Base-by-base conservation (phyloP, 1,140 invertebrate genomes). In the Drosophila ficusphila region DNA sequence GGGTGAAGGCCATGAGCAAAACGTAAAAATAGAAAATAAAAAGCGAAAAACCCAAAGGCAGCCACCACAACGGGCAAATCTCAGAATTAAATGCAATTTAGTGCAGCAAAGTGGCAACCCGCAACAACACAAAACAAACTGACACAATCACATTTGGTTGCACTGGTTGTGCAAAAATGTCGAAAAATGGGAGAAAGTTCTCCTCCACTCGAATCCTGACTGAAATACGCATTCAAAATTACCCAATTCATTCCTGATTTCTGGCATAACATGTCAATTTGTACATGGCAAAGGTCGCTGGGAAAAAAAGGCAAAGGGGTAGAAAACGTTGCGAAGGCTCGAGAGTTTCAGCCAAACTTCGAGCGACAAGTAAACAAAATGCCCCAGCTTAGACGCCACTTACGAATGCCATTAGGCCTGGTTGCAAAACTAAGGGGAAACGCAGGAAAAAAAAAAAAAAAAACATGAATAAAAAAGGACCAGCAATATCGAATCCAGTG, bases 31-130 rank as follows among this genome's bases (percentile, higher is more conserved):
- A 29, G 27, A 23, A 29, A 47, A 47, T n/a, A 21, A 38, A 46
- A 23, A 46, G 39, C 31, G 51, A 39, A 58, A 27, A 47, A 64
- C 23, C 60, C 51, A 58, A 31, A 54, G 44, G 36, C 49, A 56
- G 39, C 57, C 51, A 68, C 47, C 51, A 79, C 41, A 79, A 38
- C 77, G 46, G 31, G 39, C 72, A 86, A 88, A 86, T 86, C 82
- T 86, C 72, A 69, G 78, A 85, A 86, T 85, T 85, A 85, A 85
- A 85, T 85, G 81, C 81, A 85, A 85, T 85, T 85, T 85, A 85
- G 82, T 85, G 76, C 81, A 77, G 77, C 81, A 86, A 88, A 88
- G 76, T 86, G 82, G 77, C 81, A 81, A 56, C 79, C 56, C 42
- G 49, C 76, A 85, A 27, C 23, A 36, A 61, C 47, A 70, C 76